Base-by-base conservation (phyloP, 2,888 invertebrate species). In the Bombylius discolor region DNA sequence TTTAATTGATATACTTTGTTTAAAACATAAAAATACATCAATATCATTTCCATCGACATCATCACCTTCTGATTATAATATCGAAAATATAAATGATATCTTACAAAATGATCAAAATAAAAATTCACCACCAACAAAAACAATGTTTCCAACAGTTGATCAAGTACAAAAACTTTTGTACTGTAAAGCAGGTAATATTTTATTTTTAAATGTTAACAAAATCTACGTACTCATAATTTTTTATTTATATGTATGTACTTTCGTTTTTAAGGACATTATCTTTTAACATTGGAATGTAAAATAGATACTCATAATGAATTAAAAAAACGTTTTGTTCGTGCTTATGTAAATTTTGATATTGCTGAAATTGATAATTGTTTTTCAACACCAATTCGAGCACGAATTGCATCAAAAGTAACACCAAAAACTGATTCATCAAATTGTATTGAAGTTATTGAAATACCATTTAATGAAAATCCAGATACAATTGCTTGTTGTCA, bases 321-420 rank as follows among this genome's bases (percentile, higher is more conserved):
- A 5, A 12, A 47, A n/a, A 7, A 67, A 34, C 71, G 71, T 56
- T 70, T 67, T 61, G 84, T 83, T 62, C 76, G 87, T 56, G 79
- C 87, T 33, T 89, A 89, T 67, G 80, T 86, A 5, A 85, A 87
- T 67, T 88, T 88, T 83, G 82, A 84, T 66, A 75, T 78, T 55
- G 75, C 78, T 42, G 78, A 69, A 13, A 68, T 67, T 11, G 70
- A 72, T 4, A 55, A 55, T 33, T 51, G 55, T 31, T 58, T 56
- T 47, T 53, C 53, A 33, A 56, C 55, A 56, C 77, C 80, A 1
- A 81, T 83, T 78, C 73, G 83, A 57, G 84, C 84, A 23, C 74
- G 87, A 53, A 86, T 87, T 56, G 87, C 87, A 4, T 87, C 86
- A 1, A 76, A 84, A 64, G 85, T 85, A 1, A 87, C 86, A 12